Base-by-base conservation (phyloP, 2,888 invertebrate species). In the Microdon myrmicae region DNA sequence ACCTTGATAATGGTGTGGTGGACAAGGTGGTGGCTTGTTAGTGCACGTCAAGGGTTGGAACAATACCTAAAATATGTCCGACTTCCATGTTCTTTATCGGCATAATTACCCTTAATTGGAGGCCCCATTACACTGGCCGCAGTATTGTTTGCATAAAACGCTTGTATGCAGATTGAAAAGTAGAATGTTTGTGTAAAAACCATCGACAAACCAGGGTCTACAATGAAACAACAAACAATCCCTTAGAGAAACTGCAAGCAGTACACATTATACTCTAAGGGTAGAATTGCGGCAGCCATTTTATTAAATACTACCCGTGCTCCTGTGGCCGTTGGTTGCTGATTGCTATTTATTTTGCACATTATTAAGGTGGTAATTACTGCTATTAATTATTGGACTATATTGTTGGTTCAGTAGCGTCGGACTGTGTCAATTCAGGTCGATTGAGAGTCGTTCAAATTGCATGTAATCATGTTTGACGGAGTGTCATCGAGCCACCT, bases 31-130 rank as follows among this genome's bases (percentile, higher is more conserved):
- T 6, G 28, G 10, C 9, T n/a, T 7, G 20, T n/a, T 4, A 14
- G 25, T 19, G 1, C 3, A 28, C 14, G 10, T 20, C 13, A 20
- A 19, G 61, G 61, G 56, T 56, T 35, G 49, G n/a, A 39, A 51
- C 22, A 56, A 41, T 61, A 37, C 26, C 43, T 43, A 17, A 55
- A 45, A 55, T 51, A 56, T 61, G 56, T 61, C 41, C 41, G 45
- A 44, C 56, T 45, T 44, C 56, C 61, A 64, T 64, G 61, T 56
- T 64, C 49, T 47, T 64, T 64, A 56, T 47, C 35, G 49, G 37
- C 4, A 64, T 64, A 64, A 64, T 64, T 64, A 56, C 61, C 56
- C 51, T 64, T 64, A 64, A 64, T 64, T 64, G 45, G 51, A 35
- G 37, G 14, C 35, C 37, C 41, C 20, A 41, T 31, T 56, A 51